phyloP scores from a whole-genome alignment of 2,888 invertebrate genomes.

The Ectemnius continuus region DNA sequence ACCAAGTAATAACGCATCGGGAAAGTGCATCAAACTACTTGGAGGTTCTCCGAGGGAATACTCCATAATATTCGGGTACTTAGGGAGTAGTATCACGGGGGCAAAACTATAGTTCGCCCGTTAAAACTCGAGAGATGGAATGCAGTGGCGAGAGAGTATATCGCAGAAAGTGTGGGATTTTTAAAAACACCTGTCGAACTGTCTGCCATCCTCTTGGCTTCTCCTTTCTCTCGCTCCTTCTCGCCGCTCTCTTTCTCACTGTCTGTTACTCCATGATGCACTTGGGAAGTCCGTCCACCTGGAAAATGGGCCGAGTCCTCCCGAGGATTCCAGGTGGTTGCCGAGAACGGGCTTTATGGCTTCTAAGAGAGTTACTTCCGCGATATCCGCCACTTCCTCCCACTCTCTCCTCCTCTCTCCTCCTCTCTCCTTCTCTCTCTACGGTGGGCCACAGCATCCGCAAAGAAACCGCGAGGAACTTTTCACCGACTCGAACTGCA shows the following conservation, averaged over 20 bases:
- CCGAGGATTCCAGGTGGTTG: constrained; percentile 29
- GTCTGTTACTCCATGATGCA: constrained; percentile 23
- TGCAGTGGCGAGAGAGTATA: not conserved
- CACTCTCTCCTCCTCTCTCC: constrained; percentile 18
- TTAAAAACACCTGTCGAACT: constrained; percentile 49
- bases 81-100: constrained; percentile 11
- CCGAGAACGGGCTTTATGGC: constrained; percentile 37
- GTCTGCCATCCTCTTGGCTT: constrained; percentile 15
- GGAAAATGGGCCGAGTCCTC: constrained; percentile 32
- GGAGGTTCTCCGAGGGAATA: too few species aligned
- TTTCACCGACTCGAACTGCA: constrained; percentile 11
- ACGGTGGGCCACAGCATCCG: not conserved
- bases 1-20: not conserved
- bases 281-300: constrained; percentile 37
- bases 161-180: constrained; percentile 23
- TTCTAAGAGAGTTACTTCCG: constrained; percentile 47
- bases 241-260: not conserved
- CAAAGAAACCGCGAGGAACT: constrained; percentile 15
- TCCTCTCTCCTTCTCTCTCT: constrained; percentile 32
- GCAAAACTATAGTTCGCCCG: constrained; percentile 5
- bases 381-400: constrained; percentile 19
- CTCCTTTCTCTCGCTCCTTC: too few species aligned
- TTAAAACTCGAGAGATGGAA: constrained; percentile 7
- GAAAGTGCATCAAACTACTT: too few species aligned
- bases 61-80: constrained; percentile 3